Evolutionary conservation across 2,888 invertebrate genomes (phyloP).

Genomic region (Patella caerulea): DNA sequence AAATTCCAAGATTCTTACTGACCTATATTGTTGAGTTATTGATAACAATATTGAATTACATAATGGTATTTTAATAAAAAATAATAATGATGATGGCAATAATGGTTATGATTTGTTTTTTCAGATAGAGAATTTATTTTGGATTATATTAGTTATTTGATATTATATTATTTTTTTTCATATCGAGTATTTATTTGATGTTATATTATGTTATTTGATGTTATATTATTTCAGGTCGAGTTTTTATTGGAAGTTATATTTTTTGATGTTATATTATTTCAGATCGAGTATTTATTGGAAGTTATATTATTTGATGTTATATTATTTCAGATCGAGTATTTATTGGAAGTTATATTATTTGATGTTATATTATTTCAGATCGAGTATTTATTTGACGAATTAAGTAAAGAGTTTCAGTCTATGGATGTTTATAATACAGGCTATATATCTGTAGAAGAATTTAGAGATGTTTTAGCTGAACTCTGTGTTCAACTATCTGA

Average conservation of each 20-base stretch:
- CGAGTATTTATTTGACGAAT: slow-evolving; percentile 70
- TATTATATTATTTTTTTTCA: slow-evolving; percentile 34
- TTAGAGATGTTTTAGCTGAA: slow-evolving; percentile 67
- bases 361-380: slow-evolving; percentile 53
- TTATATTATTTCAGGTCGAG: slow-evolving; percentile 58
- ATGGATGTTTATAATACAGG: slow-evolving; percentile 70
- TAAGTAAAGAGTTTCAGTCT: slow-evolving; percentile 65
- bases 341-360: slow-evolving; percentile 71
- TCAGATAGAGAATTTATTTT: slow-evolving; percentile 68
- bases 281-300: slow-evolving; percentile 71
- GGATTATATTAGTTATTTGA: slow-evolving; percentile 69
- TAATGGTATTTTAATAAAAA: not conserved
- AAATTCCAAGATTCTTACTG: not conserved
- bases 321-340: slow-evolving; percentile 65
- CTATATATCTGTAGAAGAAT: slow-evolving; percentile 65
- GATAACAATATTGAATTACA: not conserved
- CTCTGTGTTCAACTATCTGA: slow-evolving; percentile 68
- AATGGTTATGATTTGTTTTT: not conserved
- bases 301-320: slow-evolving; percentile 65
- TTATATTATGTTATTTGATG: slow-evolving; percentile 68
- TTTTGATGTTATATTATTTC: slow-evolving; percentile 53
- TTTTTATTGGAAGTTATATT: too few relatives aligned
- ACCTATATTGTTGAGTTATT: not conserved
- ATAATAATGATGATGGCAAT: not conserved
- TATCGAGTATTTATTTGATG: too few relatives aligned